Evolutionary conservation across 1,140 invertebrate species (phyloP).

Genomic region (Venturia canescens): DNA sequence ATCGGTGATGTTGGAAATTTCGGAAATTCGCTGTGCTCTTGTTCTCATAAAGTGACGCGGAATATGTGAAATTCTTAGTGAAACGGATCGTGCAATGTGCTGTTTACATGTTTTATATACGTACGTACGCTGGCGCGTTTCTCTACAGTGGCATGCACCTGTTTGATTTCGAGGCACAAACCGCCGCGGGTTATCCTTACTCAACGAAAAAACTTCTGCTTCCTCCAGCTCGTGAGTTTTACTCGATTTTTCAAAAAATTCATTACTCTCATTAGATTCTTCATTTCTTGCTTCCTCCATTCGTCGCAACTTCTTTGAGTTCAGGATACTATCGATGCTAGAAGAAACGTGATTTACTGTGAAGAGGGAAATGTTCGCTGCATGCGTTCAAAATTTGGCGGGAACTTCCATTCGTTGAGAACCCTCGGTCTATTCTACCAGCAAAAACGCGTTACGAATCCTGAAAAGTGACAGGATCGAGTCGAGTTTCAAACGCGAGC

Average conservation of each 20-base stretch:
- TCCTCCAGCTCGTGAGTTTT: not conserved
- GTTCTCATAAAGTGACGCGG: not conserved
- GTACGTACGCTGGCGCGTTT: not conserved
- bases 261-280: not conserved
- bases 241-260: conserved; percentile 4
- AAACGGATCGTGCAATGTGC: not conserved
- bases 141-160: conserved; percentile 13
- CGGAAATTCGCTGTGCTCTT: not conserved
- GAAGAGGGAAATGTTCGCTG: too few species aligned
- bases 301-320: too few species aligned
- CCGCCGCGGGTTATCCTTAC: not conserved
- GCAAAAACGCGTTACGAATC: too few species aligned
- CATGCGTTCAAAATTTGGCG: too few species aligned
- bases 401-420: too few species aligned
- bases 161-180: conserved; percentile 32
- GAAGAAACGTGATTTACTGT: too few species aligned
- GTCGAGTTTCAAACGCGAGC: too few species aligned
- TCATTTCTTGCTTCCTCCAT: not conserved
- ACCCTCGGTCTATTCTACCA: too few species aligned
- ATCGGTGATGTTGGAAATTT: not conserved
- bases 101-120: not conserved
- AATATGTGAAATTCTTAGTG: not conserved
- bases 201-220: not conserved
- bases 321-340: too few species aligned
- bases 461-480: too few species aligned